These are phyloP conservation scores for Elachura formosa DNA, from an alignment of 2,113 vertebrate genomes.

Conservation along the genomic window DNA sequence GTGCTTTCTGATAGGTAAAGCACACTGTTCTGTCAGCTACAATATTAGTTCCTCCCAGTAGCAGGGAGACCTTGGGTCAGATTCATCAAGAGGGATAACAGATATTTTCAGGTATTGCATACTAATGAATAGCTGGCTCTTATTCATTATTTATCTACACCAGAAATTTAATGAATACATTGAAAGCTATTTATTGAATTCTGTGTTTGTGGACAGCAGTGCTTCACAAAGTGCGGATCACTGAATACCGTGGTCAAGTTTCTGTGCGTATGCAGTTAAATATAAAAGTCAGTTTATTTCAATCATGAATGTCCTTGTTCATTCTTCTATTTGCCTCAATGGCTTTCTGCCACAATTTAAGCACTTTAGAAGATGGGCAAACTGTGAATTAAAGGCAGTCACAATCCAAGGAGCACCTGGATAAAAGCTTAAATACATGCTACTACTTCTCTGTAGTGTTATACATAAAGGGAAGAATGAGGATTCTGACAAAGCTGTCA, in stretches of 20 bases:
- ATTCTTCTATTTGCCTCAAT: background rate
- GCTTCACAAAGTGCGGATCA: background rate
- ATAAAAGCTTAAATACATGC: background rate
- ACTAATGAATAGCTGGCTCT: constrained; percentile 24
- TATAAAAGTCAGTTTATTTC: background rate
- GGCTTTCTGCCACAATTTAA: background rate
- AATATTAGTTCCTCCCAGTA: background rate
- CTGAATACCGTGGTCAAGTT: background rate
- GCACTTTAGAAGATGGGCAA: background rate
- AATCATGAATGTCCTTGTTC: background rate
- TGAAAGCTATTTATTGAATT: constrained; percentile 25
- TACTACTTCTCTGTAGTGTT: background rate
- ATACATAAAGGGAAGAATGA: background rate
- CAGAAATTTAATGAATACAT: constrained; percentile 6
- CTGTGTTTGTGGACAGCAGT: background rate
- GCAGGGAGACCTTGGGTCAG: constrained; percentile 26
- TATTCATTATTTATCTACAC: constrained; percentile 22
- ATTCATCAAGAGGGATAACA: constrained; percentile 31
- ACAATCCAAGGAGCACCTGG: background rate
- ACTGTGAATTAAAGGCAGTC: background rate
- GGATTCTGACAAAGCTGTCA: background rate
- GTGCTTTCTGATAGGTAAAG: background rate
- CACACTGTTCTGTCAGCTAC: background rate
- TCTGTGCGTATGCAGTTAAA: background rate
- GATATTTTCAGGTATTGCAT: constrained; percentile 47